These are phyloP conservation scores for Formica exsecta DNA, from an alignment of 1,140 invertebrate genomes.

Conservation along the genomic window DNA sequence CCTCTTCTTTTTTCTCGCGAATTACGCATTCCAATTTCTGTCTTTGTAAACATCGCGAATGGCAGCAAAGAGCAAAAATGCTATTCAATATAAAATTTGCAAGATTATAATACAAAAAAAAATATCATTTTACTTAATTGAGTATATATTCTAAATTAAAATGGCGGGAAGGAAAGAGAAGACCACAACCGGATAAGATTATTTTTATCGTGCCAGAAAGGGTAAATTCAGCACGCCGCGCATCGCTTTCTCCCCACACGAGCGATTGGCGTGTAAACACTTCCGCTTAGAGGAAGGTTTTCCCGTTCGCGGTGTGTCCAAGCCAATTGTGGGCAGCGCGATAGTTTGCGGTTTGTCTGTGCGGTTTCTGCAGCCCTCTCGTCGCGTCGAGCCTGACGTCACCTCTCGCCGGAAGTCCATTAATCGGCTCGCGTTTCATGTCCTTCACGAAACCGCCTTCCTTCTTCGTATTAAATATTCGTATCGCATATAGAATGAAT, in stretches of 20 bases:
- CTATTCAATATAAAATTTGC: neutral
- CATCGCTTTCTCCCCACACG: neutral
- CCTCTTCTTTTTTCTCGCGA: neutral
- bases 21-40: neutral
- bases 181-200: neutral
- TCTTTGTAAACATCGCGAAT: neutral
- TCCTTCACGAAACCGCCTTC: slow-evolving; percentile 5
- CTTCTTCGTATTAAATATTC: neutral
- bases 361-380: slow-evolving; percentile 26
- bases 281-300: slow-evolving; percentile 24
- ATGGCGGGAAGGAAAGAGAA: too few species aligned
- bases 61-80: neutral
- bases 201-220: neutral
- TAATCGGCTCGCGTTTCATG: slow-evolving; percentile 71
- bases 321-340: neutral
- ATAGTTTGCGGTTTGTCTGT: slow-evolving; percentile 31
- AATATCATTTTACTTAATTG: neutral
- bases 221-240: neutral
- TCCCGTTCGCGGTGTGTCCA: slow-evolving; percentile 7
- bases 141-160: neutral
- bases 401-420: slow-evolving; percentile 64
- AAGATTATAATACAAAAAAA: neutral
- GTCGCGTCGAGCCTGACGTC: slow-evolving; percentile 19
- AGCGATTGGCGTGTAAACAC: slow-evolving; percentile 22
- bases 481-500: neutral